phyloP scores from a whole-genome alignment of 2,888 invertebrate genomes.

The Molorchus minor region DNA sequence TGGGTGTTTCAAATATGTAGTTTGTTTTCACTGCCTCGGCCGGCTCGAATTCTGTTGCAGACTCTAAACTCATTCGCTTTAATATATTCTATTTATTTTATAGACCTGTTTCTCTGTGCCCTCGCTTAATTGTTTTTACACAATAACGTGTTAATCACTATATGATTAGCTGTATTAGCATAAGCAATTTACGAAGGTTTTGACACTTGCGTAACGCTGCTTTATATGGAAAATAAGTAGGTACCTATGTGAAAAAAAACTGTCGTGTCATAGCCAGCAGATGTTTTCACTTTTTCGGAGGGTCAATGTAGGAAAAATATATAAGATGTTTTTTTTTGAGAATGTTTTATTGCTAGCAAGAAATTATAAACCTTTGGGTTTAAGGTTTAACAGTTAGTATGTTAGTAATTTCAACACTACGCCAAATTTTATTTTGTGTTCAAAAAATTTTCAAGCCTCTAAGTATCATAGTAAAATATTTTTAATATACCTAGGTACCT shows the following conservation, averaged over 20 bases:
- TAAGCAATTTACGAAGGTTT: conserved; percentile 16
- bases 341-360: no score
- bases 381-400: no score
- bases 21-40: conserved; percentile 45
- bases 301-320: no score
- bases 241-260: conserved; percentile 9
- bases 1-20: conserved; percentile 53
- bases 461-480: no score
- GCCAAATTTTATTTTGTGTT: no score
- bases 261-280: conserved; percentile 6
- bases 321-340: no score
- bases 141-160: conserved; percentile 27
- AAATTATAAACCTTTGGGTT: no score
- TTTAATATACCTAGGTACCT: no score
- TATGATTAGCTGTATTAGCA: conserved; percentile 23
- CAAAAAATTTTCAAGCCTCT: no score
- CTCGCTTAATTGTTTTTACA: conserved; percentile 27
- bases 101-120: conserved; percentile 32
- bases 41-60: conserved; percentile 40
- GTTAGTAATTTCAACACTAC: no score
- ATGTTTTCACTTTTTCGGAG: conserved; percentile 18
- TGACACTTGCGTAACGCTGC: conserved; percentile 24
- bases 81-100: conserved; percentile 34
- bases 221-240: conserved; percentile 17
- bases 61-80: conserved; percentile 29